A percentile compares a stretch with the other conserved stretches of the same genome.
These are phyloP conservation scores for Portevinia maculata DNA, from an alignment of 2,888 invertebrate genomes.

Conservation along the genomic window DNA sequence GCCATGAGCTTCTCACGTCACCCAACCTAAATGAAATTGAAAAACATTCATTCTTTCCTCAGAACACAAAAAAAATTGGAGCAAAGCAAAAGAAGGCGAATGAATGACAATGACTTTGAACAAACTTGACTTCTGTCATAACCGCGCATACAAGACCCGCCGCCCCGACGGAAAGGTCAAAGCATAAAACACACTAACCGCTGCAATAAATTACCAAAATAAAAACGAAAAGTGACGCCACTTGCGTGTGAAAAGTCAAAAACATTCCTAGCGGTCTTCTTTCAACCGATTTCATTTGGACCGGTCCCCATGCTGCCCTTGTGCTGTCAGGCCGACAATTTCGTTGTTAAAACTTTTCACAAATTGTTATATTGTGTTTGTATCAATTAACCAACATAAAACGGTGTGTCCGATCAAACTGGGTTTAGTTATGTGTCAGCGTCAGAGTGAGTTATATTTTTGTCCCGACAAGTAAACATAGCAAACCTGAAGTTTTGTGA, in stretches of 20 bases:
- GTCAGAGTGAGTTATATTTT: neutral
- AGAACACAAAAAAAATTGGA: neutral
- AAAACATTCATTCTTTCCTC: slow-evolving; percentile 5
- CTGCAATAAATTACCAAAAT: slow-evolving; percentile 47
- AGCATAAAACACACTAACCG: slow-evolving; percentile 52
- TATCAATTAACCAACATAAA: slow-evolving; percentile 3
- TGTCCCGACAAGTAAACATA: neutral
- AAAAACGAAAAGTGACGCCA: neutral
- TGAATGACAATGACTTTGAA: slow-evolving; percentile 65
- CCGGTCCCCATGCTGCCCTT: neutral
- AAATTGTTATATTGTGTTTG: slow-evolving; percentile 9
- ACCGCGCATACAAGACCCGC: slow-evolving; percentile 31
- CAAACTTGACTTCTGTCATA: slow-evolving; percentile 62
- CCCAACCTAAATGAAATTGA: neutral
- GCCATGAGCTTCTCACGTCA: slow-evolving; percentile 28
- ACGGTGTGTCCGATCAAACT: neutral
- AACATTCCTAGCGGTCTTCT: neutral
- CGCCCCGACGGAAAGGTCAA: slow-evolving; percentile 35
- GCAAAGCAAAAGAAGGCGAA: neutral
- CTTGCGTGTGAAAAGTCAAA: too few relatives aligned
- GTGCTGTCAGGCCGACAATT: slow-evolving; percentile 10
- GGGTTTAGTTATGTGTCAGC: slow-evolving; percentile 3
- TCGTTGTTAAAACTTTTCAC: slow-evolving; percentile 25
- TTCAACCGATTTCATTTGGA: slow-evolving; percentile 12
- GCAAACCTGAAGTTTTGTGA: neutral